Evolutionary conservation across 2,113 vertebrate genomes (phyloP), one percentile per base, ranked within the genome.

Genomic region (Corythornis vintsioides): DNA sequence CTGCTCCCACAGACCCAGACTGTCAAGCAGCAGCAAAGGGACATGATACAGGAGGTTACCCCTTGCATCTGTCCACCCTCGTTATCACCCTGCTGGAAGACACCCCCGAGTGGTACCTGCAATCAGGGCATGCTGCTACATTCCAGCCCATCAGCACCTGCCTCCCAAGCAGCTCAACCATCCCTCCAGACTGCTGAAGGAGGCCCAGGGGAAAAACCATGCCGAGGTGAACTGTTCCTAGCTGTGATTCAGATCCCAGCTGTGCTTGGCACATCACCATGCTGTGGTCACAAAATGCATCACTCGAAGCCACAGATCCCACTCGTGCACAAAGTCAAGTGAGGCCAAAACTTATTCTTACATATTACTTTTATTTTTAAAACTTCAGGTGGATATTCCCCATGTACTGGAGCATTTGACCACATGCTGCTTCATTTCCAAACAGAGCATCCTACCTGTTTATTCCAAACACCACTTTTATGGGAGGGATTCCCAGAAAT

Each of bases 361-460:
- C 38, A 38, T 38, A 38, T 38, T 38, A 38, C 10, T 38, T 38
- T 38, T 38, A 38, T 38, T 38, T 38, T 10, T n/a, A 15, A 43
- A 63, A 20, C 17, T 15, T 40, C 42, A 11, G 1, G 1, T 2
- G 17, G 17, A 22, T n/a, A 31, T 7, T 73, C 33, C 28, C 24
- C 14, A 61, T 1, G 4, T 7, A 35, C 31, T n/a, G 10, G 15
- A 85, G 11, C 50, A 14, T 16, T 19, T 21, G 12, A 38, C 5
- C 20, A 24, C 0, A 6, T 7, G 53, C 38, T 20, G 1, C 7
- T 3, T 0, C 16, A 66, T 35, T 15, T 10, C 4, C 40, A 60
- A 63, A 5, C 4, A 19, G 25, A 65, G 35, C 17, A n/a, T 4
- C 2, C 0, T 0, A 5, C 31, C 9, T 28, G 18, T 3, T 35